A percentile compares a stretch with the other conserved stretches of the same genome.
Conservation (phyloP, 1,140 invertebrate species). For the Rhagoletis zephyria region DNA sequence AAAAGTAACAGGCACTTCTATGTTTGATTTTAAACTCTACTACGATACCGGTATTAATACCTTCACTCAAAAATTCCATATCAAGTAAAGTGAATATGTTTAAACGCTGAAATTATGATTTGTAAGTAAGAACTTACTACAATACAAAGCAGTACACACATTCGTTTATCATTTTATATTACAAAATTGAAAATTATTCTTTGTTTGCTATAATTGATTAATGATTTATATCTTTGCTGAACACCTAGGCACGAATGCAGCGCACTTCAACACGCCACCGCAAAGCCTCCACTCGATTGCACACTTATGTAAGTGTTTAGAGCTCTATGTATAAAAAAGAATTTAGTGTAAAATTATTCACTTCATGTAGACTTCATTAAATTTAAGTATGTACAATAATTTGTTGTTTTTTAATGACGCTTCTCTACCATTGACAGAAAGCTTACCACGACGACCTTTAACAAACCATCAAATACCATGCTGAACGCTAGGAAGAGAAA, state of each 20-base stretch:
- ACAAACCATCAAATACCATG: too few species aligned
- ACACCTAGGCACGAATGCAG: not conserved
- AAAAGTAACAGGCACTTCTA: too few species aligned
- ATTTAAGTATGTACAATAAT: not conserved
- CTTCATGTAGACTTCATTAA: constrained; percentile 40
- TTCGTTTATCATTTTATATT: too few species aligned
- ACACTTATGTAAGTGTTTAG: not conserved
- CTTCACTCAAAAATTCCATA: too few species aligned
- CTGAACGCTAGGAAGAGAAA: not conserved
- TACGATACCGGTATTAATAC: too few species aligned
- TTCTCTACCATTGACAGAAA: not conserved
- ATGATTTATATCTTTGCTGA: constrained; percentile 10
- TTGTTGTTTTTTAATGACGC: constrained; percentile 18
- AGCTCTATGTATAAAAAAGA: not conserved
- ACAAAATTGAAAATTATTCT: too few species aligned
- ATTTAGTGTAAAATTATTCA: constrained; percentile 5
- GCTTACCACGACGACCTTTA: not conserved
- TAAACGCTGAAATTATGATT: too few species aligned
- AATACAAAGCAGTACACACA: too few species aligned
- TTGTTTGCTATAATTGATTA: too few species aligned
- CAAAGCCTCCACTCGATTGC: not conserved
- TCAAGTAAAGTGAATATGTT: too few species aligned
- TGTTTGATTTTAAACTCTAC: too few species aligned
- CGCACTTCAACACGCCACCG: not conserved
- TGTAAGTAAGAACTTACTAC: too few species aligned